These are phyloP conservation scores for Myotis davidii DNA, from an alignment of 2,113 vertebrate species.

Conservation along the genomic window DNA sequence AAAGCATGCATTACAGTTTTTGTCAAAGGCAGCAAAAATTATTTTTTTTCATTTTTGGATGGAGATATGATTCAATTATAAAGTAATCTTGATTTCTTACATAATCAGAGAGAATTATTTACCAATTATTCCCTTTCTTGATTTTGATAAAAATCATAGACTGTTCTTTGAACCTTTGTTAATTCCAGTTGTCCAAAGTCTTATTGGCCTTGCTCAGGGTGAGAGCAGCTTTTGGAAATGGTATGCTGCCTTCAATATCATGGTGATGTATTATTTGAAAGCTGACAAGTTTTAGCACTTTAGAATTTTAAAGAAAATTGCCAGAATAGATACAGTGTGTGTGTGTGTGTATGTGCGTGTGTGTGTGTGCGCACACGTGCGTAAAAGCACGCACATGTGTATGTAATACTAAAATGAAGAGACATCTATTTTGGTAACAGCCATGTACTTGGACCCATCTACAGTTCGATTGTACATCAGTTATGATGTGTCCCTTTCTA, in stretches of 20 bases:
- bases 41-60: slow-evolving; percentile 20
- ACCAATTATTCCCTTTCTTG: neutral
- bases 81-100: neutral
- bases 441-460: slow-evolving; percentile 45
- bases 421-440: slow-evolving; percentile 62
- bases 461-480: slow-evolving; percentile 67
- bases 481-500: slow-evolving; percentile 81
- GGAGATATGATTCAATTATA: neutral
- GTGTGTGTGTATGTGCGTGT: neutral
- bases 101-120: neutral
- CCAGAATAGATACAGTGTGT: neutral
- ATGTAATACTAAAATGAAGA: slow-evolving; percentile 52
- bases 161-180: neutral
- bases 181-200: neutral
- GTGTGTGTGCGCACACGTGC: neutral
- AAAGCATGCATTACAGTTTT: neutral
- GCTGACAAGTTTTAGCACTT: slow-evolving; percentile 21
- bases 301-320: slow-evolving; percentile 48
- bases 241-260: neutral
- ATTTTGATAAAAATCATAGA: neutral
- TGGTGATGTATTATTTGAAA: slow-evolving; percentile 9
- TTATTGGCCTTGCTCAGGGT: neutral
- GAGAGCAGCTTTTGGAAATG: slow-evolving; percentile 27
- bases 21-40: neutral
- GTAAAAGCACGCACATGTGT: neutral